A percentile compares a stretch with the other conserved stretches of the same genome.
These are phyloP conservation scores for Rhadina sibilatrix DNA, from an alignment of 2,113 vertebrate species.

Conservation along the genomic window DNA sequence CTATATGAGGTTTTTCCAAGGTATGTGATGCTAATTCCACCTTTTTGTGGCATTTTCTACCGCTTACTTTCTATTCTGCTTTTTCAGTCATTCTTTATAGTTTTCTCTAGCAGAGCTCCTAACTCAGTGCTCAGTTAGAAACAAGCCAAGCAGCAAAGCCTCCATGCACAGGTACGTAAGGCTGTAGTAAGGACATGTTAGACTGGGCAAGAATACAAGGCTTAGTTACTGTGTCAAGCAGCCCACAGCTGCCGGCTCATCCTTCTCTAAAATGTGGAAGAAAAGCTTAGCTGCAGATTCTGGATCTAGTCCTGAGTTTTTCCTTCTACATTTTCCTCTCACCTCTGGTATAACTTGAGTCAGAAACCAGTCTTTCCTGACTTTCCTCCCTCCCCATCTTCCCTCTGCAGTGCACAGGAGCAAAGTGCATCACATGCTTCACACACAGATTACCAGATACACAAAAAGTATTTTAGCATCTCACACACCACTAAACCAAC, in stretches of 20 bases:
- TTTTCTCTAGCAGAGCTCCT: background rate
- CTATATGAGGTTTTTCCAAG: background rate
- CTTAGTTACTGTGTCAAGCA: background rate
- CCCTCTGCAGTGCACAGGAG: background rate
- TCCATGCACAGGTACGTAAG: fast-evolving
- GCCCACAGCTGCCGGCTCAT: background rate
- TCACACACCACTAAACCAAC: background rate
- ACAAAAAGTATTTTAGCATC: fast-evolving
- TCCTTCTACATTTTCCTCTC: background rate
- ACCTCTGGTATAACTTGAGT: background rate
- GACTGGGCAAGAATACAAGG: slow-evolving; percentile 3
- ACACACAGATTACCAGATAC: fast-evolving
- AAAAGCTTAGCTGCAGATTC: background rate
- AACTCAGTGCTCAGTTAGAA: background rate
- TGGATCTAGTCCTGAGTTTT: background rate
- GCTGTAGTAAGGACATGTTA: fast-evolving
- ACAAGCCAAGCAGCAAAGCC: background rate
- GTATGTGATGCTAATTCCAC: fast-evolving
- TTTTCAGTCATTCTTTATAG: background rate
- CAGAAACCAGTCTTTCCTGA: background rate
- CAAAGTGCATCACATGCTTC: background rate
- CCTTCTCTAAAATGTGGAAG: background rate
- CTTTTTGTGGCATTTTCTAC: background rate
- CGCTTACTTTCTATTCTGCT: fast-evolving
- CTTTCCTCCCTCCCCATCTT: fast-evolving